Evolutionary conservation across 2,113 vertebrate genomes (phyloP), one percentile per base, ranked within the genome.

Genomic region (Pseudopodoces humilis): DNA sequence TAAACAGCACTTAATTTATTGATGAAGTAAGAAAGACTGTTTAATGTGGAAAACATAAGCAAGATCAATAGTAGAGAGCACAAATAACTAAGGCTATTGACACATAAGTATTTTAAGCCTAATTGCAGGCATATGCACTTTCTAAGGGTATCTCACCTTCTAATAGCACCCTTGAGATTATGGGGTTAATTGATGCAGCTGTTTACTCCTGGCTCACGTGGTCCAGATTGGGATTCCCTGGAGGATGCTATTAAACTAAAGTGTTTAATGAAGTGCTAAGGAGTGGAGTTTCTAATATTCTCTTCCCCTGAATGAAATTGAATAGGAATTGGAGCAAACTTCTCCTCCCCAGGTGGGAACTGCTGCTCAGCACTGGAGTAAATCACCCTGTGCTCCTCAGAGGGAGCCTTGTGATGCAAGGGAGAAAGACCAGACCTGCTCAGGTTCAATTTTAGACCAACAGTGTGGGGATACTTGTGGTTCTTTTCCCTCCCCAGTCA

Each of bases 231-330:
- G 92, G 85, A 98, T 98, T 98, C 98, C 98, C 98, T 33, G 53
- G 98, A 98, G 98, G 98, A 97, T 98, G 98, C 97, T 98, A 98
- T 98, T 98, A 98, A 98, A 97, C 96, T 95, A 87, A 98, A 98
- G 98, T 96, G 98, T 98, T 99, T 98, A 99, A 98, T 98, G 98
- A 99, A 98, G 98, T 98, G 98, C 98, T 98, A 98, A 98, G 98
- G 98, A 98, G 97, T 96, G 96, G 97, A 98, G 84, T 93, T 95
- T 82, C 94, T 94, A 96, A 95, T 86, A 91, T 94, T 95, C 78
- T 70, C 75, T 62, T 78, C 83, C 77, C 62, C 79, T 24, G 72
- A 92, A 96, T 76, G 70, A 37, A 56, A 86, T 21, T 65, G 87
- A 79, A 63, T 19, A 82, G 71, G 86, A 94, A 97, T 86, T 62